These are phyloP conservation scores for Drosophila ambigua DNA, from an alignment of 1,140 invertebrate genomes.

Conservation along the genomic window DNA sequence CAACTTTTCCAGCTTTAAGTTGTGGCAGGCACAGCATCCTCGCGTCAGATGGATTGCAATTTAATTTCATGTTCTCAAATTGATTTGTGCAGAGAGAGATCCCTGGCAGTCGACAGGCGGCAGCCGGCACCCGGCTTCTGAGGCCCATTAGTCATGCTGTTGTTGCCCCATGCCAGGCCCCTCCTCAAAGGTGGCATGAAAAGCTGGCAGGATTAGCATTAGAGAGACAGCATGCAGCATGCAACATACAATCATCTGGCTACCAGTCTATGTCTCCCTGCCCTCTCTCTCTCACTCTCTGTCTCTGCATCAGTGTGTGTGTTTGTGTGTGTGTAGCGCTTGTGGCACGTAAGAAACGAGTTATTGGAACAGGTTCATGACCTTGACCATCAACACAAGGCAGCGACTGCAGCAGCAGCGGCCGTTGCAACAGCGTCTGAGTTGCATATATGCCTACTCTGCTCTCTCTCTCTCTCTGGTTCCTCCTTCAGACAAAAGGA, in stretches of 20 bases:
- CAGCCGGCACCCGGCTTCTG: conserved; percentile 20
- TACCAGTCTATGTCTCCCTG: conserved; percentile 28
- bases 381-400: conserved; percentile 82
- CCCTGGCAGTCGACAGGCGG: not conserved
- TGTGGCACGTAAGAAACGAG: conserved; percentile 79
- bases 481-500: conserved; percentile 51
- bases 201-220: conserved; percentile 73
- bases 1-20: conserved; percentile 60
- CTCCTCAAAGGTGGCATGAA: conserved; percentile 32
- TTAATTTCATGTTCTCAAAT: conserved; percentile 78
- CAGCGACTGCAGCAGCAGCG: conserved; percentile 56
- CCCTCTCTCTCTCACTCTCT: conserved; percentile 14
- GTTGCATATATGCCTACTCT: conserved; percentile 62
- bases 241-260: conserved; percentile 75
- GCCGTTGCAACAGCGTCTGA: conserved; percentile 46
- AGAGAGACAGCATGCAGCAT: conserved; percentile 56
- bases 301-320: conserved; percentile 21
- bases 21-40: conserved; percentile 28
- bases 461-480: conserved; percentile 23
- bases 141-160: conserved; percentile 62
- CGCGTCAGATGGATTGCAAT: conserved; percentile 63
- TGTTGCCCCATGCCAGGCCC: conserved; percentile 19
- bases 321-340: conserved; percentile 30
- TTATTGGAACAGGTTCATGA: conserved; percentile 83
- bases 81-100: conserved; percentile 50